A percentile compares a stretch with the other conserved stretches of the same genome.
These are phyloP conservation scores for Diabrotica undecimpunctata DNA, from an alignment of 1,140 invertebrate species.

Conservation along the genomic window DNA sequence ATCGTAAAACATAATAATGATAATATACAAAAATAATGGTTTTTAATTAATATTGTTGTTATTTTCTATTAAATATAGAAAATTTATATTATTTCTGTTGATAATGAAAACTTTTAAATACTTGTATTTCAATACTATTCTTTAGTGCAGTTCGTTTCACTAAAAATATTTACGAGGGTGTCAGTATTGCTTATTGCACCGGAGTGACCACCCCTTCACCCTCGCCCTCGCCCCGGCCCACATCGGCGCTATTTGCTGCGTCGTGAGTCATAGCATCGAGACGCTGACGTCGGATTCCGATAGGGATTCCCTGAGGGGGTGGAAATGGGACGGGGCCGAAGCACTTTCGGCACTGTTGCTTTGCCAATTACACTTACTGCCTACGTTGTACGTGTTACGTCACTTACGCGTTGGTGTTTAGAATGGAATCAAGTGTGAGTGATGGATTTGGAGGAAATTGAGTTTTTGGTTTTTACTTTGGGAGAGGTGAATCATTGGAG, in stretches of 20 bases:
- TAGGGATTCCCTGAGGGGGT: constrained; percentile 25
- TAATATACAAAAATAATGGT: too few species aligned
- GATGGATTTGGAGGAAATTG: constrained; percentile 6
- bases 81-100: too few species aligned
- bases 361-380: constrained; percentile 18
- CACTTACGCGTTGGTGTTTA: not conserved
- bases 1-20: too few species aligned
- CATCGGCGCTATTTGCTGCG: constrained; percentile 18
- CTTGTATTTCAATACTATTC: too few species aligned
- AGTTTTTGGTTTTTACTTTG: not conserved
- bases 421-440: not conserved
- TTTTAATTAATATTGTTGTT: too few species aligned
- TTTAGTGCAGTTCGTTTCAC: not conserved
- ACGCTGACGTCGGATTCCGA: constrained; percentile 10
- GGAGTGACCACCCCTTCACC: constrained; percentile 25
- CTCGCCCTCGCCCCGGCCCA: constrained; percentile 1
- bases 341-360: constrained; percentile 27
- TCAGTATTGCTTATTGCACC: constrained; percentile 17
- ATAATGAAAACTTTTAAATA: too few species aligned
- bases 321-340: constrained; percentile 1
- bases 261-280: constrained; percentile 24
- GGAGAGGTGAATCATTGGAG: not conserved
- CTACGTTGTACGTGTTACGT: not conserved
- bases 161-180: constrained; percentile 14
- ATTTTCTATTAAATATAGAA: too few species aligned